phyloP scores from a whole-genome alignment of 2,888 invertebrate genomes.

The Villa cingulata region DNA sequence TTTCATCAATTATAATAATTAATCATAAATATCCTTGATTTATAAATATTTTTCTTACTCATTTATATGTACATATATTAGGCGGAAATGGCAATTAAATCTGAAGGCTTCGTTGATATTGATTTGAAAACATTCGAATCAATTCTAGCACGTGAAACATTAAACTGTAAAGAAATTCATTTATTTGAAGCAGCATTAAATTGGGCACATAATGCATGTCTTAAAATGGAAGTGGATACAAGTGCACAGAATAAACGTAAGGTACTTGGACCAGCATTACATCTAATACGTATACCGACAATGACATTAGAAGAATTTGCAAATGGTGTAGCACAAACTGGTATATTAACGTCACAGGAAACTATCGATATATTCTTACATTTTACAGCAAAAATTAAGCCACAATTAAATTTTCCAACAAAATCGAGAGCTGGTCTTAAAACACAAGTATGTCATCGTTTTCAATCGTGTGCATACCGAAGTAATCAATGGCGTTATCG shows the following conservation, averaged over 20 bases:
- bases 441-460: slow-evolving; percentile 89
- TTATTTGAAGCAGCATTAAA: slow-evolving; percentile 80
- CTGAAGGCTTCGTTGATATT: slow-evolving; percentile 92
- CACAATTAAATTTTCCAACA: slow-evolving; percentile 65
- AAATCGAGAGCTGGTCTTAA: slow-evolving; percentile 76
- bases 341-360: slow-evolving; percentile 81
- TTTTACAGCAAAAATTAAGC: slow-evolving; percentile 82
- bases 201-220: slow-evolving; percentile 89
- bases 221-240: slow-evolving; percentile 65
- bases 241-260: slow-evolving; percentile 66
- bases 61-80: slow-evolving; percentile 14
- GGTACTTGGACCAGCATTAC: slow-evolving; percentile 63
- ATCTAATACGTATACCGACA: slow-evolving; percentile 82
- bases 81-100: slow-evolving; percentile 92
- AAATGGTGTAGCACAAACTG: slow-evolving; percentile 86
- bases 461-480: slow-evolving; percentile 91
- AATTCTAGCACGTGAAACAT: slow-evolving; percentile 80
- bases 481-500: slow-evolving; percentile 96
- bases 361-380: slow-evolving; percentile 91
- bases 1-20: neutral
- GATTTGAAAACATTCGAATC: slow-evolving; percentile 86
- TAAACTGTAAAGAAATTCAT: slow-evolving; percentile 88
- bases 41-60: too few species aligned
- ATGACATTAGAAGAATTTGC: slow-evolving; percentile 92
- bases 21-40: slow-evolving; percentile 24